phyloP scores from a whole-genome alignment of 2,888 invertebrate species.

The Pardosa pseudoannulata region DNA sequence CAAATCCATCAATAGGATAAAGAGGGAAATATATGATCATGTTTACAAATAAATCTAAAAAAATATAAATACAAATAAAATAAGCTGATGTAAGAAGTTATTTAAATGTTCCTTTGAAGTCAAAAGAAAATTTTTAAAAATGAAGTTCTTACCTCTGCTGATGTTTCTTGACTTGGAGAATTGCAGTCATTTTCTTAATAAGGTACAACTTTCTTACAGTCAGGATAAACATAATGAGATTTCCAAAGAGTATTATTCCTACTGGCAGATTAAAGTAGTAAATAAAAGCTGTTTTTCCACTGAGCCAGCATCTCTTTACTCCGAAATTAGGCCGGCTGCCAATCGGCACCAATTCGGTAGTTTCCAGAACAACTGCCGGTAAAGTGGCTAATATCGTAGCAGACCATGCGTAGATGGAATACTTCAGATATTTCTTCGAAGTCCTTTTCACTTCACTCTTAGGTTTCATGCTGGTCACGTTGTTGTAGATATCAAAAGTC shows the following conservation, averaged over 20 bases:
- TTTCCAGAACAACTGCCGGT: slow-evolving; percentile 56
- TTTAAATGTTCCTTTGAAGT: too few relatives aligned
- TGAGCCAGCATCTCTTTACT: slow-evolving; percentile 67
- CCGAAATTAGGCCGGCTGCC: slow-evolving; percentile 63
- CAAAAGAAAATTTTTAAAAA: too few relatives aligned
- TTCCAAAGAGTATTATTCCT: slow-evolving; percentile 64
- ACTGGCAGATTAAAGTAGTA: slow-evolving; percentile 73
- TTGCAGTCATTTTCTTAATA: slow-evolving; percentile 64
- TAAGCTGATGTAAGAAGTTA: too few relatives aligned
- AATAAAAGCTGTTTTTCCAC: slow-evolving; percentile 53
- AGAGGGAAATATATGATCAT: too few relatives aligned
- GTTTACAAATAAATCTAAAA: too few relatives aligned
- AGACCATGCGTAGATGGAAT: slow-evolving; percentile 64
- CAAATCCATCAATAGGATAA: too few relatives aligned
- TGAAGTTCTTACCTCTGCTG: slow-evolving; percentile 69
- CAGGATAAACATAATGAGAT: slow-evolving; percentile 61
- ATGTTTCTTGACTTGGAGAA: slow-evolving; percentile 60
- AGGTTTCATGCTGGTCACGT: slow-evolving; percentile 61
- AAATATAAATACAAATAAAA: too few relatives aligned
- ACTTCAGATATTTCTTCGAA: slow-evolving; percentile 48
- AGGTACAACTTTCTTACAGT: slow-evolving; percentile 48
- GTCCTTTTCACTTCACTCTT: slow-evolving; percentile 8
- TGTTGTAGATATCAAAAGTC: slow-evolving; percentile 77
- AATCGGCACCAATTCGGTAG: slow-evolving; percentile 18
- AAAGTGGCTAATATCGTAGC: slow-evolving; percentile 43